Percentiles rank a stretch among this genome's conserved stretches.
These are phyloP conservation scores for Lichenostomus cassidix DNA, from an alignment of 2,113 vertebrate genomes.

Conservation along the genomic window DNA sequence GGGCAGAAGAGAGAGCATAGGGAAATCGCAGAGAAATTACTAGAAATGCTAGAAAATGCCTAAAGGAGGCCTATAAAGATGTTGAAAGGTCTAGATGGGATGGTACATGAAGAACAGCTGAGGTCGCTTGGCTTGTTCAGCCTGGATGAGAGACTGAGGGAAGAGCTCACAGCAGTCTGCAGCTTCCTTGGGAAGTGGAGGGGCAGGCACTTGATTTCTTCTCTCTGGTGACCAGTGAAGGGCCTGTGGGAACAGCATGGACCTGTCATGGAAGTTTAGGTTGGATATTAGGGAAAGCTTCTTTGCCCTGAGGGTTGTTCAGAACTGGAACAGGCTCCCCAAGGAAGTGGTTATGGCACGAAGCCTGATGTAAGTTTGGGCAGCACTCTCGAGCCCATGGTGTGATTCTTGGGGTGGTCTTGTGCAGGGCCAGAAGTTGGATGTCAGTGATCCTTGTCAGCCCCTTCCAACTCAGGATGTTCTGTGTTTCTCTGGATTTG, in stretches of 20 bases:
- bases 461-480: not conserved
- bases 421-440: not conserved
- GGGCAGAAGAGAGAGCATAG: too few relatives aligned
- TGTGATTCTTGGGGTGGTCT: not conserved
- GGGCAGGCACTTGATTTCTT: not conserved
- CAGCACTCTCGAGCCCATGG: too few relatives aligned
- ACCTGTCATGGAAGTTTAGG: not conserved
- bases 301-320: not conserved
- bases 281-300: not conserved
- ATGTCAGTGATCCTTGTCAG: not conserved
- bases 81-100: not conserved
- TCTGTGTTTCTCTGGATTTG: not conserved
- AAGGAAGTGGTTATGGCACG: not conserved
- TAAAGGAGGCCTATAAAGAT: not conserved
- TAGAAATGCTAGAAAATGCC: not conserved
- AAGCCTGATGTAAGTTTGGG: not conserved
- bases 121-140: not conserved
- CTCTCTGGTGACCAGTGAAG: not conserved
- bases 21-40: too few relatives aligned
- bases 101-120: not conserved
- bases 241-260: accelerated
- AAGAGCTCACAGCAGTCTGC: too few relatives aligned
- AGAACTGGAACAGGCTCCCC: not conserved
- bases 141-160: too few relatives aligned
- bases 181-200: not conserved